phyloP scores from a whole-genome alignment of 2,797 vertebrate genomes.

The Oreochromis mossambicus region DNA sequence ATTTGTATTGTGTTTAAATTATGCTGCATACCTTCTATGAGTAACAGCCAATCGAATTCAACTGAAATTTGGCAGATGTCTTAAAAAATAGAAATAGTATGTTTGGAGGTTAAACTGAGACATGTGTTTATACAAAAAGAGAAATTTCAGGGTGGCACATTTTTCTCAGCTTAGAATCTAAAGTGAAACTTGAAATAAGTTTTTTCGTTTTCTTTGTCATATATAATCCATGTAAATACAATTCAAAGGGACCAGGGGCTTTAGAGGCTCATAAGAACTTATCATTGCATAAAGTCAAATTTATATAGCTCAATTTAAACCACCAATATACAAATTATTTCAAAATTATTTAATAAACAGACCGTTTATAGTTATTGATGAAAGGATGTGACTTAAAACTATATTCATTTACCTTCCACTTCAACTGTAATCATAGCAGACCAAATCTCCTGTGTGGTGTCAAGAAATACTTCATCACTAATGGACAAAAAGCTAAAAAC shows the following conservation, averaged over 20 bases:
- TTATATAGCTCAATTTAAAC: not conserved
- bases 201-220: not conserved
- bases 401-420: too few relatives aligned
- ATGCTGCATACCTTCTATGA: not conserved
- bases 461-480: too few relatives aligned
- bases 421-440: too few relatives aligned
- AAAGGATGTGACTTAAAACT: too few relatives aligned
- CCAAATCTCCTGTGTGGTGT: too few relatives aligned
- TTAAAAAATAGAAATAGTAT: not conserved
- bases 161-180: not conserved
- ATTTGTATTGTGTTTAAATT: not conserved
- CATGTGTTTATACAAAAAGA: fast-evolving
- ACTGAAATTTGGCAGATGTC: not conserved
- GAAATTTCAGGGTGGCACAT: fast-evolving
- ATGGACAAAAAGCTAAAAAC: too few relatives aligned
- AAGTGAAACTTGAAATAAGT: not conserved
- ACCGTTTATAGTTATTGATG: too few relatives aligned
- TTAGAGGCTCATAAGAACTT: not conserved
- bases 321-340: not conserved
- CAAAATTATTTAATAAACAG: not conserved
- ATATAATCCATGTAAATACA: not conserved
- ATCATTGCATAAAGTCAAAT: not conserved
- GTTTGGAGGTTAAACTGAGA: not conserved
- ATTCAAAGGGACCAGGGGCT: not conserved
- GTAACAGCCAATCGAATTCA: not conserved